Percentiles rank a stretch among this genome's conserved stretches.
Conservation (phyloP, 1,140 invertebrate species). For the Drosophila mauritiana region DNA sequence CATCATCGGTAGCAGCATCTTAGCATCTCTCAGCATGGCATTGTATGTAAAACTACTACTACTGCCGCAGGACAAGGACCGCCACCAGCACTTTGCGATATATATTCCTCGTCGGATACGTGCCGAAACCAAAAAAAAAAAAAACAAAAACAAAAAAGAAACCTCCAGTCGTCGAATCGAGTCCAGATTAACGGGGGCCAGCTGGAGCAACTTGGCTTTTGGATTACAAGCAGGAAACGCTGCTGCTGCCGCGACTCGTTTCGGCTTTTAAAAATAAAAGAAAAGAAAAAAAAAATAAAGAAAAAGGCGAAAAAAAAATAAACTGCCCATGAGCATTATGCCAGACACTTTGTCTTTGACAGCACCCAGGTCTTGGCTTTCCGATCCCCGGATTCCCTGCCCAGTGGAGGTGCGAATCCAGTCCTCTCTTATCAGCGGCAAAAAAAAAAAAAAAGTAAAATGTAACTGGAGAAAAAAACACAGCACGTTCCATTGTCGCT, state of each 20-base stretch:
- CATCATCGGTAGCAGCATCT: conserved; percentile 35
- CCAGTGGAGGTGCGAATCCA: conserved; percentile 15
- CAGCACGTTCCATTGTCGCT: conserved; percentile 78
- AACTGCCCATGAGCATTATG: conserved; percentile 70
- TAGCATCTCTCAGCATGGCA: conserved; percentile 42
- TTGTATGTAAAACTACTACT: conserved; percentile 78
- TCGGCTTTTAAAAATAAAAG: conserved; percentile 69
- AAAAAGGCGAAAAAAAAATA: no score
- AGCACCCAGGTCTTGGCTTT: conserved; percentile 33
- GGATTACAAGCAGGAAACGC: conserved; percentile 75
- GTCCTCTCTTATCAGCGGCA: conserved; percentile 65
- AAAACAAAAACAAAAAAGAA: not conserved
- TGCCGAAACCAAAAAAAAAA: conserved; percentile 45
- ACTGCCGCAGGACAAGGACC: conserved; percentile 62
- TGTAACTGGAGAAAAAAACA: conserved; percentile 25
- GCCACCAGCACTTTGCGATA: conserved; percentile 61
- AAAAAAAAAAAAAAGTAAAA: not conserved
- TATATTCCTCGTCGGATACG: conserved; percentile 37
- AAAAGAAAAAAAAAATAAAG: not conserved
- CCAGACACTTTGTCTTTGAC: conserved; percentile 81
- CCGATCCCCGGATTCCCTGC: not conserved
- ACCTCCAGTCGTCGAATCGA: no score
- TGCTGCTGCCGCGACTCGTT: conserved; percentile 46
- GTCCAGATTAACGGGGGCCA: conserved; percentile 57
- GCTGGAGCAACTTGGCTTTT: conserved; percentile 16